Percentiles rank a stretch among this genome's conserved stretches.
These are phyloP conservation scores for Epicampocera succincta DNA, from an alignment of 2,888 invertebrate genomes.

Conservation along the genomic window DNA sequence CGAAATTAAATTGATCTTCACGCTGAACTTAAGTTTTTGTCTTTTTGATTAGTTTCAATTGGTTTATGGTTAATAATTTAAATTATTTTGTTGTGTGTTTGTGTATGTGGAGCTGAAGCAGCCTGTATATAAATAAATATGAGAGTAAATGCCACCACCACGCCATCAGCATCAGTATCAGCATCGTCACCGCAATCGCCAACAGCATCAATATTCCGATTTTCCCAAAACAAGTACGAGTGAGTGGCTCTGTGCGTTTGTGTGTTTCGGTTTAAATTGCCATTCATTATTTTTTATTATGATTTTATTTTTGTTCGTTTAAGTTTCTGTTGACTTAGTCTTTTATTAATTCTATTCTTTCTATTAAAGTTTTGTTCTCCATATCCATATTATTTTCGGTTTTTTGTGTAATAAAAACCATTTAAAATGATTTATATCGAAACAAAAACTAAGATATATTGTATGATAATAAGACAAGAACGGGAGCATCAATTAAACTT, in stretches of 20 bases:
- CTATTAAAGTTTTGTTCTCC: constrained; percentile 23
- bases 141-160: neutral
- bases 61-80: constrained; percentile 70
- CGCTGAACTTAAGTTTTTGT: constrained; percentile 58
- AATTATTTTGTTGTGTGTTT: constrained; percentile 57
- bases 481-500: constrained; percentile 62
- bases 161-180: neutral
- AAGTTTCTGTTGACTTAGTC: constrained; percentile 6
- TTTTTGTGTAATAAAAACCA: constrained; percentile 58
- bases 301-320: constrained; percentile 24
- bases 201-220: neutral
- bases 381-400: constrained; percentile 38
- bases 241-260: constrained; percentile 6
- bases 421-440: constrained; percentile 66
- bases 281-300: constrained; percentile 54
- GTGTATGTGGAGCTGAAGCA: constrained; percentile 5
- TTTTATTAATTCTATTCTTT: constrained; percentile 38
- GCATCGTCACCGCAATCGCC: neutral
- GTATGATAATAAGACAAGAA: constrained; percentile 48
- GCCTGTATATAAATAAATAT: constrained; percentile 36
- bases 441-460: too few species aligned
- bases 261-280: constrained; percentile 50
- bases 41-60: constrained; percentile 68
- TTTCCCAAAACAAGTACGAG: neutral
- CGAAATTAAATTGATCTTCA: constrained; percentile 58